Conservation (phyloP, 2,113 vertebrate genomes). For the Callaeas wilsoni region DNA sequence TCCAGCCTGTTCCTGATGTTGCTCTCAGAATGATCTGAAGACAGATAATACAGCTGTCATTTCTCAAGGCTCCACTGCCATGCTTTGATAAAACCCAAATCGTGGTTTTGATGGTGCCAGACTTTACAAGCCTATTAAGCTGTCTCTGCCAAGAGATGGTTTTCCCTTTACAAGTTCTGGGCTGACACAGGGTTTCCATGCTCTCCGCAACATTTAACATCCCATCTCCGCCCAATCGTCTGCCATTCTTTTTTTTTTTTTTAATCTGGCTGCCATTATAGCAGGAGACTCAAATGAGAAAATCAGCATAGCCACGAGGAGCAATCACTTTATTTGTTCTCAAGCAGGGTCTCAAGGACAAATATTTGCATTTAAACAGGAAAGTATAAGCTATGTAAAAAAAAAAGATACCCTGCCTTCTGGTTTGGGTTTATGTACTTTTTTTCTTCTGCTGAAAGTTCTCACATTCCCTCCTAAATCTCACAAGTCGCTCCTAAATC, state of each 20-base stretch:
- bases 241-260: background rate
- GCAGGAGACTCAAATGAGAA: background rate
- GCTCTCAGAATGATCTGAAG: conserved; percentile 8
- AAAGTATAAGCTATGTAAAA: background rate
- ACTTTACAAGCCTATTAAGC: conserved; percentile 51
- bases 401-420: background rate
- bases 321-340: background rate
- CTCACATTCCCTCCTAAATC: background rate
- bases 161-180: conserved; percentile 21
- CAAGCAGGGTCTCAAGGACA: background rate
- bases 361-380: background rate
- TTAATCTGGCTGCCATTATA: background rate
- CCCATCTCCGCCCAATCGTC: background rate
- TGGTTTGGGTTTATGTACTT: background rate
- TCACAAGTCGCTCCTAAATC: background rate
- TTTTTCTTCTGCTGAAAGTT: background rate
- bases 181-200: conserved; percentile 21
- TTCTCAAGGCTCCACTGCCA: conserved; percentile 43
- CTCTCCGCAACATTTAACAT: background rate
- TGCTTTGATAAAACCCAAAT: conserved; percentile 47
- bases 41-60: conserved; percentile 58
- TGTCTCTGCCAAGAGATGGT: conserved; percentile 38
- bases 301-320: background rate
- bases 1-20: conserved; percentile 22
- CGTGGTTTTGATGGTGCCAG: conserved; percentile 49